Evolutionary conservation across 37 sponge, comb jelly and placozoan genomes (phyloP).

Genomic region (Dysidea cf. avara): DNA sequence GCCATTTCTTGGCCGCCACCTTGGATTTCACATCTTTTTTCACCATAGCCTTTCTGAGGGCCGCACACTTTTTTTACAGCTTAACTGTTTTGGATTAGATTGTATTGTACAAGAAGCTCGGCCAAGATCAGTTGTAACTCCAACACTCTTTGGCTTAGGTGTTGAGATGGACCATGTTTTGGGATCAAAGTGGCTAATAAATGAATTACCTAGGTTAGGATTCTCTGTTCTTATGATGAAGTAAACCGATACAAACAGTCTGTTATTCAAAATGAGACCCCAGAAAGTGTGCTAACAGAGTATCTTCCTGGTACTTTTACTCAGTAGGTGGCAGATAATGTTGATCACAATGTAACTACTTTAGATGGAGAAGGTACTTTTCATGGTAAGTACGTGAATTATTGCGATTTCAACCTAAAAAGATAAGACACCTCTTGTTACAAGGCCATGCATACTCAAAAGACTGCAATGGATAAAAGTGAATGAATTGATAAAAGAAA

Average conservation of each 20-base stretch:
- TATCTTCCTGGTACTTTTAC: constrained; percentile 29
- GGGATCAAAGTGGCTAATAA: constrained; percentile 41
- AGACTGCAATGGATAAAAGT: constrained; percentile 18
- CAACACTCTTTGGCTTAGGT: too few relatives aligned
- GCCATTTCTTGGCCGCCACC: too few relatives aligned
- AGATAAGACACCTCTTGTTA: constrained; percentile 7
- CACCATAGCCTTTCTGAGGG: too few relatives aligned
- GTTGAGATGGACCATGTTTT: too few relatives aligned
- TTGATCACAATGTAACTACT: constrained; percentile 20
- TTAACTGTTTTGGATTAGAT: too few relatives aligned
- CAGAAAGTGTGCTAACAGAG: neutral
- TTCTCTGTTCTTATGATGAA: constrained; percentile 21
- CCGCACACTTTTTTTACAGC: too few relatives aligned
- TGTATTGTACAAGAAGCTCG: constrained; percentile 22
- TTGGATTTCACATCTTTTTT: too few relatives aligned
- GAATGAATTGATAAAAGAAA: too few relatives aligned
- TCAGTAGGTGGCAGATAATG: constrained; percentile 24
- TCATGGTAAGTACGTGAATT: constrained; percentile 31
- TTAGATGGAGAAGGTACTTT: constrained; percentile 20
- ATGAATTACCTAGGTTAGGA: constrained; percentile 7
- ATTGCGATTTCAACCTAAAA: constrained; percentile 30
- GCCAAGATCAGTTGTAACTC: constrained; percentile 13
- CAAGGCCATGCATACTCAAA: constrained; percentile 4
- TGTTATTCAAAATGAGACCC: neutral
- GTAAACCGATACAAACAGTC: too few relatives aligned